Percentiles rank a stretch among this genome's conserved stretches.
phyloP scores from a whole-genome alignment of 2,113 vertebrate genomes.

The Menidia beryllina region DNA sequence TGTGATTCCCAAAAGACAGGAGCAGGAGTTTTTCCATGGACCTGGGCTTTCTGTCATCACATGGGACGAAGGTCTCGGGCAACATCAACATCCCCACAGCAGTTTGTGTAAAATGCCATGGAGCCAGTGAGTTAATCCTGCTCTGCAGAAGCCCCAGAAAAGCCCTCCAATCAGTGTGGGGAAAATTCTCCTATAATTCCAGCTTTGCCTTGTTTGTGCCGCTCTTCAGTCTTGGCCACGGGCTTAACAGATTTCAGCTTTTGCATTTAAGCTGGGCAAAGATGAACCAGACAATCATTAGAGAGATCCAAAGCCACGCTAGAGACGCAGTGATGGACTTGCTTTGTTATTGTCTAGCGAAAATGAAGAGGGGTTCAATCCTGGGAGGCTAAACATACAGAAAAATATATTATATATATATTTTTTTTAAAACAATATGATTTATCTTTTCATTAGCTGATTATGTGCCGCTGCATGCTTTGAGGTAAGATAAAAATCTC shows the following conservation, averaged over 20 bases:
- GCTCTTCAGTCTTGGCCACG: not conserved
- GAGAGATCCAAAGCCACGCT: not conserved
- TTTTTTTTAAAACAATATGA: too few relatives aligned
- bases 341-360: not conserved
- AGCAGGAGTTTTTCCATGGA: not conserved
- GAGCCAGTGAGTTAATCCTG: not conserved
- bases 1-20: not conserved
- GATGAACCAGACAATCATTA: not conserved
- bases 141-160: not conserved
- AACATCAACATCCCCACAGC: not conserved
- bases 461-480: too few relatives aligned
- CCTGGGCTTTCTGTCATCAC: not conserved
- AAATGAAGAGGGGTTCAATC: not conserved
- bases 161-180: not conserved
- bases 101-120: not conserved
- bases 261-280: not conserved
- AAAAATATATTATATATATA: too few relatives aligned
- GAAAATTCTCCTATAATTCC: not conserved
- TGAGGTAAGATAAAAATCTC: too few relatives aligned
- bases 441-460: too few relatives aligned
- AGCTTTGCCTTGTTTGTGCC: not conserved
- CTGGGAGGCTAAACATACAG: too few relatives aligned
- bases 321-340: too few relatives aligned
- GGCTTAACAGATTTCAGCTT: not conserved
- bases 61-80: not conserved